Base-by-base conservation (phyloP, 2,113 vertebrate genomes). In the Apteryx owenii region DNA sequence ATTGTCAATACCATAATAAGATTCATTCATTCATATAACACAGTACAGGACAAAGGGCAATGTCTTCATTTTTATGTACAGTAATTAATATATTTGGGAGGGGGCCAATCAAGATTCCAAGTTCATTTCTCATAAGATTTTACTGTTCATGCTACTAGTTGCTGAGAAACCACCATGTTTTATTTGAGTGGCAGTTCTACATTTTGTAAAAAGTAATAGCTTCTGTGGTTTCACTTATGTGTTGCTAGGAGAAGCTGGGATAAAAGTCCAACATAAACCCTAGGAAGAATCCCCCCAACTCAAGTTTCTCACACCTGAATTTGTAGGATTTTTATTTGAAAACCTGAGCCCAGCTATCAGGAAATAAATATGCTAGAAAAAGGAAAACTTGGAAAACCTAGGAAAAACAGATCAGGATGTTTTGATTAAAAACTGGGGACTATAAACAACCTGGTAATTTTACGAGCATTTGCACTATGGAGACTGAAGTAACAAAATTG, bases 261-360 rank as follows among this genome's bases (percentile, higher is more conserved):
- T 78, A 88, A 92, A 83, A 94, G 25, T 36, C 72, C 44, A 75
- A 56, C 66, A 69, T 75, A 54, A 85, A 54, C 72, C 36, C 42
- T 66, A 76, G 68, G 25, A 90, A 86, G 9, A 42, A 22, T 81
- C 69, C 91, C 54, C 25, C 42, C 50, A 80, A 51, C 16, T 71
- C 88, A 90, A 89, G 42, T 90, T 77, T 87, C 69, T 97, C 64
- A 89, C 38, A 92, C 31, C 4, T 58, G 22, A 7, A 40, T 92
- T 92, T 93, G n/a, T 72, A 44, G 64, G 28, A 58, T 68, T 79
- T 89, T 61, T 96, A 80, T 80, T 79, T 79, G 62, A 94, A 93
- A 73, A 51, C 7, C 29, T 81, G 66, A 88, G 28, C 28, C 6
- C 10, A 40, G 29, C 44, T 65, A 23, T 48, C 19, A 28, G 10